Conservation (phyloP, 2,888 invertebrate genomes). For the Chloromyia formosa region DNA sequence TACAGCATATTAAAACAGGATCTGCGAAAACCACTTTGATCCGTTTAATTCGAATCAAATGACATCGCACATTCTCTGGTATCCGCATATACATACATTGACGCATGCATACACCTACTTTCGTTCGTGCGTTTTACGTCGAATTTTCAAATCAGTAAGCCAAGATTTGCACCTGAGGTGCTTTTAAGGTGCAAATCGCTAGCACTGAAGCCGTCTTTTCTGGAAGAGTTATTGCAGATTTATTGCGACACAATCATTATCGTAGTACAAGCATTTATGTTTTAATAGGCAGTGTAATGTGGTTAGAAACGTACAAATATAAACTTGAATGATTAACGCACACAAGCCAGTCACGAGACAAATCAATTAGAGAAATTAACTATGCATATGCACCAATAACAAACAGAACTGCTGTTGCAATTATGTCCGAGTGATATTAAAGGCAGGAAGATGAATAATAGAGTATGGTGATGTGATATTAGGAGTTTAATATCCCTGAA, state of each 20-base stretch:
- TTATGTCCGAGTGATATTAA: neutral
- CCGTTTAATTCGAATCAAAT: conserved; percentile 4
- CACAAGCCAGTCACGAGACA: conserved; percentile 33
- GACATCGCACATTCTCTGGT: too few relatives aligned
- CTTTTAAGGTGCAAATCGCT: conserved; percentile 8
- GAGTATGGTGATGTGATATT: too few relatives aligned
- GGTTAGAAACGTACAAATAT: neutral
- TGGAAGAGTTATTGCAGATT: conserved; percentile 34
- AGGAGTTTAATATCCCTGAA: too few relatives aligned
- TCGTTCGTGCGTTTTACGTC: neutral
- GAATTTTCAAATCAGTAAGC: neutral
- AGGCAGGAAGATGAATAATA: neutral
- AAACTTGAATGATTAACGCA: conserved; percentile 32
- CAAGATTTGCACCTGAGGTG: conserved; percentile 24
- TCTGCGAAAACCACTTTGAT: too few relatives aligned
- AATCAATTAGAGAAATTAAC: conserved; percentile 37
- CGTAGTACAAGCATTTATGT: conserved; percentile 16
- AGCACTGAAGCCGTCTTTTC: neutral
- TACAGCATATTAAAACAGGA: too few relatives aligned
- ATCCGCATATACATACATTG: neutral
- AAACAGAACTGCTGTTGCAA: neutral
- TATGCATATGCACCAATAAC: too few relatives aligned
- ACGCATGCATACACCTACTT: conserved; percentile 5
- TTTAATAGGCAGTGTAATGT: conserved; percentile 31
- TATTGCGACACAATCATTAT: conserved; percentile 26